These are phyloP conservation scores for Rhynchomys soricoides DNA, from an alignment of 2,113 vertebrate genomes.

Conservation along the genomic window DNA sequence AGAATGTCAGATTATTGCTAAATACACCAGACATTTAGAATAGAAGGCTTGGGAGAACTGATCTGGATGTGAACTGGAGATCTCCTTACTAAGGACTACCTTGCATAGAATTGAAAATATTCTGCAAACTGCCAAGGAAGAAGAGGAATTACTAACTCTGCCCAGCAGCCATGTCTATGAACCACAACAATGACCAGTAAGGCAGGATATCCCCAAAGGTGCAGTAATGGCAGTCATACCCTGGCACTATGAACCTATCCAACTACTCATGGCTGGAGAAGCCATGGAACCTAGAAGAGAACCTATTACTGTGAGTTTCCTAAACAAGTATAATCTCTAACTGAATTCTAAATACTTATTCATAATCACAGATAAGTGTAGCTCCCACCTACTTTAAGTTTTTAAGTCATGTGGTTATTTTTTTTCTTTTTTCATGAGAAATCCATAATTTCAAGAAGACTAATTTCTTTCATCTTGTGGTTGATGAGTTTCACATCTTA, in stretches of 20 bases:
- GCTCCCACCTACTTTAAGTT: background rate
- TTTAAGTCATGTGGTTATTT: background rate
- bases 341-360: background rate
- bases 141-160: background rate
- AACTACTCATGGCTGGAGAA: background rate
- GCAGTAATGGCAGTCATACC: background rate
- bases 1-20: too few species aligned
- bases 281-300: background rate
- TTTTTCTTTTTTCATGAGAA: background rate
- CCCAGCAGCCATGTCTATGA: background rate
- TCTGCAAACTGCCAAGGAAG: background rate
- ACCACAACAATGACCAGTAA: background rate
- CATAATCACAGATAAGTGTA: background rate
- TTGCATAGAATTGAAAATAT: background rate
- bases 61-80: background rate
- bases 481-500: background rate
- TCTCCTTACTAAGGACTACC: background rate
- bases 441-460: conserved; percentile 48
- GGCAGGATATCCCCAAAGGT: background rate
- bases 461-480: conserved; percentile 26
- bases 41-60: background rate
- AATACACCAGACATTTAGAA: background rate
- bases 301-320: background rate
- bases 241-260: background rate
- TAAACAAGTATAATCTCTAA: background rate